Evolutionary conservation across 1,140 invertebrate genomes (phyloP), one percentile per base, ranked within the genome.

Genomic region (Thaumetopoea pityocampa): DNA sequence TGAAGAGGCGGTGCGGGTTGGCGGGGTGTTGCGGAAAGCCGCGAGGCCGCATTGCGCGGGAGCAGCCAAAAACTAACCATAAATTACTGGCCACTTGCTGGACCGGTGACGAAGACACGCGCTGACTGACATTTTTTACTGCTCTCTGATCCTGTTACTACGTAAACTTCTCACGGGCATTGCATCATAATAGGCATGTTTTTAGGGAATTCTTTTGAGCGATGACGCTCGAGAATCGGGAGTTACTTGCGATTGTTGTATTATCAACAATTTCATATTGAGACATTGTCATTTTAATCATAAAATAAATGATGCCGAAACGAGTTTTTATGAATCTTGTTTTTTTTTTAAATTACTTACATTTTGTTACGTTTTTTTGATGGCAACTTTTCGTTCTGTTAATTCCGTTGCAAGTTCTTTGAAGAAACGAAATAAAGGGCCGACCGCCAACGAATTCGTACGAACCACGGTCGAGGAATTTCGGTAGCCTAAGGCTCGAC

Each of bases 51-150:
- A 81, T 78, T 80, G 73, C 76, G 67, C 63, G 45, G 68, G 51
- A 61, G 68, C 77, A 62, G 64, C 78, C 81, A 81, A 83, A 85
- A 85, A 85, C 82, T 83, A 83, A 85, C 82, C 79, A 85, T 85
- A 82, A 85, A 84, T 84, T 85, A 85, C 77, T 64, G 69, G 67
- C 68, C 67, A 80, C 77, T 85, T 73, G 79, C 65, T 50, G 54
- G 61, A 68, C 71, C 48, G 60, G 67, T 58, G 69, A 45, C 57
- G 70, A 65, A 66, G 72, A 80, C 76, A 79, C 73, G 78, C 71
- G 78, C 76, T 56, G 36, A 37, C 56, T 71, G n/a, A n/a, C n/a
- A n/a, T n/a, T 80, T 83, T 78, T 73, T 67, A 48, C 53, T 33
- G 30, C 38, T 44, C 59, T 43, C 56, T 51, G 63, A 72, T 78